Evolutionary conservation across 1,140 invertebrate species (phyloP).

Genomic region (Drosophila takahashii): DNA sequence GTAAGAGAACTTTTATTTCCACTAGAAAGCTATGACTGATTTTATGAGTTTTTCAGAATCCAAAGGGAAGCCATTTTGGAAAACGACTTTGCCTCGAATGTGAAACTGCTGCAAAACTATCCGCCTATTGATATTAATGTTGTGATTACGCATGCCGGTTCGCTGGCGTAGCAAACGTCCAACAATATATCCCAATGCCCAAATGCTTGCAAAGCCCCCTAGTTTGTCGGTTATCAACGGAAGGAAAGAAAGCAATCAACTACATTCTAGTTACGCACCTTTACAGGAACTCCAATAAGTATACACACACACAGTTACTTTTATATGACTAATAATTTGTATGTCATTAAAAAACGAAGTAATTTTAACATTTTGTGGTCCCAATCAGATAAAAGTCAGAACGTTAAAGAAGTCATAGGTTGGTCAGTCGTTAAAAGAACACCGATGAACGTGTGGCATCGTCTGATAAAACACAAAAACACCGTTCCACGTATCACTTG

Average conservation of each 20-base stretch:
- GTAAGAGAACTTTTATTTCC: conserved; percentile 87
- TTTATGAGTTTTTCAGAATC: conserved; percentile 87
- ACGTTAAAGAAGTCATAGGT: conserved; percentile 18
- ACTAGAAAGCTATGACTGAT: neutral
- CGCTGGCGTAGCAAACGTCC: conserved; percentile 56
- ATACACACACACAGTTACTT: conserved; percentile 7
- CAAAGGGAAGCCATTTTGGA: conserved; percentile 92
- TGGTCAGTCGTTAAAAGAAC: conserved; percentile 40
- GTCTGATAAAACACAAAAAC: conserved; percentile 12
- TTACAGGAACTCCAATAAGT: conserved; percentile 33
- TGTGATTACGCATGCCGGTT: conserved; percentile 74
- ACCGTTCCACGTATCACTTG: conserved; percentile 31
- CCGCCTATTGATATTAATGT: conserved; percentile 89
- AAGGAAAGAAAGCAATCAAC: conserved; percentile 57
- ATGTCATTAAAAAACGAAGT: conserved; percentile 57
- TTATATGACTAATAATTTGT: conserved; percentile 69
- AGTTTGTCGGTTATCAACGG: conserved; percentile 21
- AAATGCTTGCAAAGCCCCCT: conserved; percentile 20
- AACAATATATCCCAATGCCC: conserved; percentile 10
- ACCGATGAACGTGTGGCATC: conserved; percentile 14
- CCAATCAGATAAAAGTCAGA: conserved; percentile 18
- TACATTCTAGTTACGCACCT: conserved; percentile 24
- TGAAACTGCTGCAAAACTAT: conserved; percentile 96
- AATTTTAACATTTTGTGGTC: conserved; percentile 56
- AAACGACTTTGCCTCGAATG: conserved; percentile 95